Base-by-base conservation (phyloP, 2,888 invertebrate genomes). In the Pollenia labialis region DNA sequence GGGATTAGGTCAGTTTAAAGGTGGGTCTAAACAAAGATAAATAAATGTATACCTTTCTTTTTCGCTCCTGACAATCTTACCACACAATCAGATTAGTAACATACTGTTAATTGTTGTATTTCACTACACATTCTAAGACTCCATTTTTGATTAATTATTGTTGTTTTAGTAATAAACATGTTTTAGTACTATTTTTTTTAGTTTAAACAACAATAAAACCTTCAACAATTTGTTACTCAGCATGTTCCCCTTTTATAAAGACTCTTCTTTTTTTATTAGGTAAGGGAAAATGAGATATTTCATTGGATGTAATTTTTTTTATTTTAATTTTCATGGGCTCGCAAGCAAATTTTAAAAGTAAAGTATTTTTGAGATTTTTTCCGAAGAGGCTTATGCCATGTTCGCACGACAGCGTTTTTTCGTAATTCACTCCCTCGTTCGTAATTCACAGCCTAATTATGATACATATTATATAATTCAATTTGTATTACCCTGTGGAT, bases 121-220 rank as follows among this genome's bases (percentile, higher is more conserved):
- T 44, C 44, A 16, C n/a, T 64, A 18, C 44, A 48, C 23, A 23
- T 44, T 50, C 42, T 54, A 64, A 18, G 18, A 52, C 82, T 76
- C 18, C 54, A 62, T 76, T 82, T 54, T 40, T 82, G 82, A 82
- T 82, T 82, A 76, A 82, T 82, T 82, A 60, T 69, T 74, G 10
- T 69, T 62, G 32, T 56, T 72, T 23, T 46, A 12, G 58, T 68
- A 60, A 68, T 68, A 60, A 68, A 52, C 14, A 50, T 16, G 44
- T 75, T 75, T 68, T 42, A 62, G 14, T 9, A 60, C 16, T 60
- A 16, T 12, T 74, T 12, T 56, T 64, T 69, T 75, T 18, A 48
- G 4, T 60, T 81, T 44, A 14, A 46, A 66, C 69, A 58, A 42
- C 48, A 77, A 56, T 48, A 8, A 71, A 77, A 81, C 58, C 42